These are phyloP conservation scores for Brachionus sp. DNA, from an alignment of 1,140 invertebrate species.

Conservation along the genomic window DNA sequence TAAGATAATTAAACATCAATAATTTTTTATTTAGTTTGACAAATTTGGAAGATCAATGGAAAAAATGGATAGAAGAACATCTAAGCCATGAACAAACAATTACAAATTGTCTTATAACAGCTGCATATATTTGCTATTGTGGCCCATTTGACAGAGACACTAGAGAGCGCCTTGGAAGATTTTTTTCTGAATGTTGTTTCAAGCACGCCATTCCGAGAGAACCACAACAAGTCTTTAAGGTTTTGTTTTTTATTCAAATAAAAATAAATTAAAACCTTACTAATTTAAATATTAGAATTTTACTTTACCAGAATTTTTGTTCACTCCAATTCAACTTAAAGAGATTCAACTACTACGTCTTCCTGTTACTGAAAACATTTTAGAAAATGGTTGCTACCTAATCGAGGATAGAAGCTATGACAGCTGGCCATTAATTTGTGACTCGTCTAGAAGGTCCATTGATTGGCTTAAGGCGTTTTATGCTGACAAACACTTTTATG, in stretches of 20 bases:
- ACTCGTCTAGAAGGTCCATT: conserved; percentile 55
- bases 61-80: conserved; percentile 56
- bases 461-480: conserved; percentile 54
- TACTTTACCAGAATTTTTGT: conserved; percentile 32
- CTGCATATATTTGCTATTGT: conserved; percentile 58
- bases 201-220: conserved; percentile 55
- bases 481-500: conserved; percentile 51
- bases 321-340: conserved; percentile 50
- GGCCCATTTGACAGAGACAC: conserved; percentile 55
- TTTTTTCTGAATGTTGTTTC: conserved; percentile 58
- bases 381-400: conserved; percentile 58
- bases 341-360: conserved; percentile 52
- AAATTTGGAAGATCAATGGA: conserved; percentile 55
- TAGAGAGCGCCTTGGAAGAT: conserved; percentile 55
- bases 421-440: conserved; percentile 59
- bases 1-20: neutral
- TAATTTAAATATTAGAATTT: neutral
- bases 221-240: conserved; percentile 53
- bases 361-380: conserved; percentile 54
- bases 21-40: neutral
- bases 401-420: conserved; percentile 55
- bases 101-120: conserved; percentile 56
- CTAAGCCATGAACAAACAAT: conserved; percentile 55
- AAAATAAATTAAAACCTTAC: neutral
- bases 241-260: neutral